Percentiles rank a stretch among this genome's conserved stretches.
phyloP scores from a whole-genome alignment of 2,797 vertebrate species.

The Mormyrops attenuatus region DNA sequence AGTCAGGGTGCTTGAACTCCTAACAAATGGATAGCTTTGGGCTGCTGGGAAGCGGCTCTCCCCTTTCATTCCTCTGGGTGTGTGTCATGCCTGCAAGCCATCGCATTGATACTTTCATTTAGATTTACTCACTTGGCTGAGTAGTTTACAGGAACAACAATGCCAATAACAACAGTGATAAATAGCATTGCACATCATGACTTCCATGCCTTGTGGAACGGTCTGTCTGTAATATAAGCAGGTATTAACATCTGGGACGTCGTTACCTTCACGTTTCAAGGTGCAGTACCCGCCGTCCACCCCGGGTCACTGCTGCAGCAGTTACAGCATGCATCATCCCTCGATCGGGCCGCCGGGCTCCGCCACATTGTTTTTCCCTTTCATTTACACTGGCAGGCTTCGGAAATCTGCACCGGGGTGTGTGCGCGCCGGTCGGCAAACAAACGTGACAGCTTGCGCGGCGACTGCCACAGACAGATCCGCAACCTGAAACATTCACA shows the following conservation, averaged over 20 bases:
- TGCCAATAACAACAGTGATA: slow-evolving; percentile 5
- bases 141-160: not conserved
- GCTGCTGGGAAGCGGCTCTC: not conserved
- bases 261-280: not conserved
- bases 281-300: not conserved
- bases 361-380: not conserved
- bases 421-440: slow-evolving; percentile 47
- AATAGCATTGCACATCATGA: not conserved
- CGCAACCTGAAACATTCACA: slow-evolving; percentile 51
- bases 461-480: slow-evolving; percentile 44
- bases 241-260: not conserved
- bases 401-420: slow-evolving; percentile 28
- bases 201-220: not conserved
- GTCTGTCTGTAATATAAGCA: not conserved
- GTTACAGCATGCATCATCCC: not conserved
- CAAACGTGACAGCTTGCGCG: slow-evolving; percentile 45
- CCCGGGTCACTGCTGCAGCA: not conserved
- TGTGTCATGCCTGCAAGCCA: not conserved
- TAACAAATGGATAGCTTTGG: slow-evolving; percentile 5
- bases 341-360: too few species aligned
- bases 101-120: not conserved
- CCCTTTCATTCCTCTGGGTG: not conserved
- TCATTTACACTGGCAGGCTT: slow-evolving; percentile 32
- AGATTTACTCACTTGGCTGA: slow-evolving; percentile 8
- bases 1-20: slow-evolving; percentile 1